Evolutionary conservation across 2,113 vertebrate genomes (phyloP).

Genomic region (Chauna torquata): DNA sequence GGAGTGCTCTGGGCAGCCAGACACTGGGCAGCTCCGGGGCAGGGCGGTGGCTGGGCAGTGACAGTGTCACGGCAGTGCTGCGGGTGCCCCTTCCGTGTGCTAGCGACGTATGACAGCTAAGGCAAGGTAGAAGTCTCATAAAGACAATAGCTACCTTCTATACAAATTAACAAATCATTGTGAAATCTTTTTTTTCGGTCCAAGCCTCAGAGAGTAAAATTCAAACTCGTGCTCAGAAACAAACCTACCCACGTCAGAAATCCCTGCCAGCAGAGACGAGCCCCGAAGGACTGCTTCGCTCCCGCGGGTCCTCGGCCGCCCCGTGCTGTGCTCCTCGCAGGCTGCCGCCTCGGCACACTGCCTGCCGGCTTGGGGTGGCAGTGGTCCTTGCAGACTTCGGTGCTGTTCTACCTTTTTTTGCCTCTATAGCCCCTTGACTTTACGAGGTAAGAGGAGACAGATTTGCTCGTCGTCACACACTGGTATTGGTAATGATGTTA

Average conservation of each 20-base stretch:
- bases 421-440: neutral
- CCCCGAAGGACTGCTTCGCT: accelerated
- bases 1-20: neutral
- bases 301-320: too few relatives aligned
- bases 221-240: neutral
- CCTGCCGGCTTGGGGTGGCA: neutral
- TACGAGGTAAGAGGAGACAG: neutral
- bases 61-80: neutral
- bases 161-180: too few relatives aligned
- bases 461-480: neutral
- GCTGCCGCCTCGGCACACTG: too few relatives aligned
- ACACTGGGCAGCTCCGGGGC: accelerated
- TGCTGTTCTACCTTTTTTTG: too few relatives aligned
- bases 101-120: neutral
- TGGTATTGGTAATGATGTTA: neutral
- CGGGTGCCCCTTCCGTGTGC: accelerated
- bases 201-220: neutral
- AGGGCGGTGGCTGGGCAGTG: accelerated
- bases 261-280: neutral
- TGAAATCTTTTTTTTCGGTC: neutral
- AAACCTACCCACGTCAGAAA: neutral
- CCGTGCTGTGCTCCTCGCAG: too few relatives aligned
- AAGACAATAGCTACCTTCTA: neutral
- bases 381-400: neutral
- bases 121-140: too few relatives aligned